A percentile compares a stretch with the other conserved stretches of the same genome.
These are phyloP conservation scores for Entosphenus tridentatus DNA, from an alignment of 2,113 vertebrate genomes.

Conservation along the genomic window DNA sequence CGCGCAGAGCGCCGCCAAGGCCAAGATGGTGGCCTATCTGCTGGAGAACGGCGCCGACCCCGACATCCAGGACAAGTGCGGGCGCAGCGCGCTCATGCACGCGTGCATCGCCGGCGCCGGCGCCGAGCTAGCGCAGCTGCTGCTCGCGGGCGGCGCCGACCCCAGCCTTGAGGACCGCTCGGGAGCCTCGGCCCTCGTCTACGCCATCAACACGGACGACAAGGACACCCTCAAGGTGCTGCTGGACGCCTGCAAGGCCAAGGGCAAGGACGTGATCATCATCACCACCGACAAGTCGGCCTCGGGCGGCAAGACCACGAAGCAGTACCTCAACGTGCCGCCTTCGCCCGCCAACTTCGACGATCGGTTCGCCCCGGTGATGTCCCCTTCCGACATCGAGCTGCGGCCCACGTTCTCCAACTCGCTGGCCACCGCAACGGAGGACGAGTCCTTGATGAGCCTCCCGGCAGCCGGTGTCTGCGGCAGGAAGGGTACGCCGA, in stretches of 20 bases:
- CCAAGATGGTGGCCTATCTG: conserved; percentile 61
- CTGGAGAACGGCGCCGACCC: conserved; percentile 63
- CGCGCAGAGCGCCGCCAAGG: conserved; percentile 46
- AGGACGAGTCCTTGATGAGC: conserved; percentile 20
- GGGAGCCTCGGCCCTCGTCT: conserved; percentile 42
- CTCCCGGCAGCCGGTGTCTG: conserved; percentile 16
- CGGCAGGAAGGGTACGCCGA: conserved; percentile 12
- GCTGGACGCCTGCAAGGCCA: conserved; percentile 44
- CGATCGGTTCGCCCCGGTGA: conserved; percentile 14
- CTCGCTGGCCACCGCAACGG: conserved; percentile 17
- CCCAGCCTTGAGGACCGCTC: conserved; percentile 56
- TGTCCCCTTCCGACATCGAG: conserved; percentile 29
- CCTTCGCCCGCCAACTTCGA: conserved; percentile 28
- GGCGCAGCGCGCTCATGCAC: conserved; percentile 65
- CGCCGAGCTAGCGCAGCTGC: conserved; percentile 38
- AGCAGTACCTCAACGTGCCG: conserved; percentile 50
- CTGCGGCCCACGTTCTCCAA: conserved; percentile 18
- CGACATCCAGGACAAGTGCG: conserved; percentile 69
- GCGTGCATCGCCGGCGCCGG: conserved; percentile 45
- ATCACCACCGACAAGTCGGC: conserved; percentile 43
- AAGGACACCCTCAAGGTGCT: conserved; percentile 40
- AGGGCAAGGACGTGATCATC: conserved; percentile 72
- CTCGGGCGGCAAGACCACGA: conserved; percentile 38
- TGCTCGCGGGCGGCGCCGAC: conserved; percentile 43
- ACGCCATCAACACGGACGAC: conserved; percentile 49